Base-by-base conservation (phyloP, 2,113 vertebrate species). In the Cochlearius cochlearius region DNA sequence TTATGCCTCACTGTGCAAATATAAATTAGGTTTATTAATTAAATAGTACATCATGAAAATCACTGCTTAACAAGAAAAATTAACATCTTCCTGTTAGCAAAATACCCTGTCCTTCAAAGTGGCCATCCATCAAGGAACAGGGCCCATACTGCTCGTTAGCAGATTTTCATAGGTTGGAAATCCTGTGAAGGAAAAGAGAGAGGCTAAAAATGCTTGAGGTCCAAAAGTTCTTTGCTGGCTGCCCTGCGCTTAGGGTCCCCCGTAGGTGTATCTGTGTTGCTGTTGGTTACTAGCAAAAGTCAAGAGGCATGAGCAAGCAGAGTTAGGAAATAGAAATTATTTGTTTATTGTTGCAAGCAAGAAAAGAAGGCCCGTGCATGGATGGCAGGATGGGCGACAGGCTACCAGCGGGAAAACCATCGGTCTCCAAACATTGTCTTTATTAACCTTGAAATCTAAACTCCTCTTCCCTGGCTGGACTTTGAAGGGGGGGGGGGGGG, bases 11-110 rank as follows among this genome's bases (percentile, higher is more conserved):
- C 58, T 73, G 58, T 58, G n/a, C 49, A n/a, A 66, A 89, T 78
- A 80, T 78, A 87, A 91, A 87, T 94, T 49, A 66, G 8, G 25
- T 62, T 81, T 91, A 72, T 87, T 85, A 91, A 91, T 87, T 79
- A 73, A 94, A 91, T 55, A 50, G 19, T 50, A 30, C 20, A 56
- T 69, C 39, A 32, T 27, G 7, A 30, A 83, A 87, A 8, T 91
- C 49, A 62, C 49, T 78, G 30, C 53, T 76, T 85, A 79, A 41
- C 12, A 50, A 85, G 79, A 89, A 64, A 34, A 56, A 67, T 60
- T 72, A 72, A 45, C 11, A 30, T 68, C 86, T 78, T 91, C 27
- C 56, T 80, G 19, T 75, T 58, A 62, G 32, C 17, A 78, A 78
- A 95, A 76, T n/a, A 72, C 25, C 10, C 10, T 53, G 43, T 82